Evolutionary conservation across 2,888 invertebrate genomes (phyloP), one percentile per base, ranked within the genome.

Genomic region (Cerastis leucographa): DNA sequence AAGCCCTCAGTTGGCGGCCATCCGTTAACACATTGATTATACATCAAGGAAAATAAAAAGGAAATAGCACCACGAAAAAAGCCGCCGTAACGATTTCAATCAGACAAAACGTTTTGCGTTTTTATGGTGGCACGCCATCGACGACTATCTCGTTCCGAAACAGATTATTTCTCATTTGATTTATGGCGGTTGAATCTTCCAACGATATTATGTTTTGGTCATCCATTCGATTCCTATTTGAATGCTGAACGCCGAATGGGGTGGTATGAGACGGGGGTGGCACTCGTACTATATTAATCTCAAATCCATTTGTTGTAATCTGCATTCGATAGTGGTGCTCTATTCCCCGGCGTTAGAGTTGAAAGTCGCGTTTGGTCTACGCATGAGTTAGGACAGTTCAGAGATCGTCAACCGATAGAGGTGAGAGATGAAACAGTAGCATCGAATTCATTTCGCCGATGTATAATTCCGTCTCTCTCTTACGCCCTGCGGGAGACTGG

Each of bases 101-200:
- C 96, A 96, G 95, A 95, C 96, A 94, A 96, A 96, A 95, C 96
- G 96, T 94, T 96, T 96, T 95, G 96, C 96, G 96, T 96, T 96
- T 96, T 96, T 96, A 96, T 95, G 94, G 95, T 93, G 94, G 93
- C 93, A 91, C 91, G 93, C 93, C 94, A 94, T 94, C 95, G 93
- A 93, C 95, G 96, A 96, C 96, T 96, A 96, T 97, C 95, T 95
- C 96, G 94, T 94, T 94, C 96, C 95, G 95, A 95, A 95, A 97
- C 96, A 97, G 97, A 97, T 97, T 97, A 97, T 97, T 97, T 95
- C 97, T 97, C 96, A 97, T 97, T 96, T 97, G 97, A 97, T 97
- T 97, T 97, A 97, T 97, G 96, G 94, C 93, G 93, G 94, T 94
- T 94, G 96, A 95, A 96, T 96, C 96, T 95, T 95, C 96, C 95